Conservation (phyloP, 2,888 invertebrate species). For the Hemicrepidius hirtus region DNA sequence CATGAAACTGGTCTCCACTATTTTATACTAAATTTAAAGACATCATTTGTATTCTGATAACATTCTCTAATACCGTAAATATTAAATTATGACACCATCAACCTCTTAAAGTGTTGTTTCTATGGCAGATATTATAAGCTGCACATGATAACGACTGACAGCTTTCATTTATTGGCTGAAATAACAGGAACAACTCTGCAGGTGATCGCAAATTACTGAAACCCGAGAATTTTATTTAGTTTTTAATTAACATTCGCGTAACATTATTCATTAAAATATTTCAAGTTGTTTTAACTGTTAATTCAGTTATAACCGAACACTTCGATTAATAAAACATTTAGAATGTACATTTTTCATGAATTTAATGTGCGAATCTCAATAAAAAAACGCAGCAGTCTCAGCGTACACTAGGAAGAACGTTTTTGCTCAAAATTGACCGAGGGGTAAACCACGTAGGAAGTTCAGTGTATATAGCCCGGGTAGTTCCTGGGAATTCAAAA, state of each 20-base stretch:
- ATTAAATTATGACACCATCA: constrained; percentile 28
- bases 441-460: too few relatives aligned
- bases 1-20: constrained; percentile 19
- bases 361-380: too few relatives aligned
- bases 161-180: constrained; percentile 29
- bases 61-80: constrained; percentile 30
- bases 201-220: constrained; percentile 22
- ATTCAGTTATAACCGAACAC: constrained; percentile 9
- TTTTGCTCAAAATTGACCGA: too few relatives aligned
- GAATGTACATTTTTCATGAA: too few relatives aligned
- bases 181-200: constrained; percentile 27
- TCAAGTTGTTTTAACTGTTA: constrained; percentile 5
- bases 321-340: neutral
- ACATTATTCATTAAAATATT: constrained; percentile 17
- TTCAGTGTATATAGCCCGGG: too few relatives aligned
- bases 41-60: constrained; percentile 35
- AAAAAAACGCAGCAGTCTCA: too few relatives aligned
- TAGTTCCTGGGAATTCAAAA: too few relatives aligned
- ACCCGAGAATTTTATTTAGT: constrained; percentile 18
- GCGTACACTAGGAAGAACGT: too few relatives aligned
- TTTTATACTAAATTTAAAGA: constrained; percentile 25
- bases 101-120: constrained; percentile 14
- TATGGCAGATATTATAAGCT: constrained; percentile 30
- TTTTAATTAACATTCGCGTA: constrained; percentile 25
- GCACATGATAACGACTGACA: constrained; percentile 26